Evolutionary conservation across 2,888 invertebrate species (phyloP), one percentile per base, ranked within the genome.

Genomic region (Rhingia campestris): DNA sequence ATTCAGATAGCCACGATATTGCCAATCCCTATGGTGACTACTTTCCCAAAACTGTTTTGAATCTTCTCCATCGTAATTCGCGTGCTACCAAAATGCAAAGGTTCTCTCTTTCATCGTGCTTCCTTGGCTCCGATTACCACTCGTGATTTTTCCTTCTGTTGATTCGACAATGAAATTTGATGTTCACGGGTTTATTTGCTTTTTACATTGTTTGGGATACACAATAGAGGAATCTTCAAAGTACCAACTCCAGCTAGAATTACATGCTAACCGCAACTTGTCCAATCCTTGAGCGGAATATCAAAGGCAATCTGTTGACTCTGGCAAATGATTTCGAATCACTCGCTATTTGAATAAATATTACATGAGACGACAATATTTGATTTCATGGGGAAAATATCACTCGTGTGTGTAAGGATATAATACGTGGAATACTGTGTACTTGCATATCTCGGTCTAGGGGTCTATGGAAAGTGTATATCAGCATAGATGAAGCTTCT

Each of bases 391-490:
- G 32, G 7, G 39, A 35, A 61, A 59, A 33, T 41, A 45, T 12
- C 72, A 72, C 72, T 63, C 72, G 61, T 72, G 72, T 61, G 53
- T 63, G 61, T 30, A 54, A 61, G 43, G 72, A 61, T 43, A 32
- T 54, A 45, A 10, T 53, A 39, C 53, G 41, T 37, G 58, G 35
- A 41, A 14, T 39, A 37, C 22, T 37, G 22, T 37, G 32, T 5
- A 3, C 7, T 12, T 33, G 33, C 4, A 41, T 41, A 10, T 22
- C 10, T 9, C 4, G 22, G 10, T 9, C 22, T 49, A 30, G 9
- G 7, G 30, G 30, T 9, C 30, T 9, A 22, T 49, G 30, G 6
- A 22, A 22, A 30, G 9, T 22, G 4, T 9, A 7, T 41, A 41
- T 41, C 22, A 22, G 47, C 6, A 12, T n/a, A 6, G 2, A 30